Conservation (phyloP, 1,140 invertebrate species). For the Proctacanthus coquilletti region DNA sequence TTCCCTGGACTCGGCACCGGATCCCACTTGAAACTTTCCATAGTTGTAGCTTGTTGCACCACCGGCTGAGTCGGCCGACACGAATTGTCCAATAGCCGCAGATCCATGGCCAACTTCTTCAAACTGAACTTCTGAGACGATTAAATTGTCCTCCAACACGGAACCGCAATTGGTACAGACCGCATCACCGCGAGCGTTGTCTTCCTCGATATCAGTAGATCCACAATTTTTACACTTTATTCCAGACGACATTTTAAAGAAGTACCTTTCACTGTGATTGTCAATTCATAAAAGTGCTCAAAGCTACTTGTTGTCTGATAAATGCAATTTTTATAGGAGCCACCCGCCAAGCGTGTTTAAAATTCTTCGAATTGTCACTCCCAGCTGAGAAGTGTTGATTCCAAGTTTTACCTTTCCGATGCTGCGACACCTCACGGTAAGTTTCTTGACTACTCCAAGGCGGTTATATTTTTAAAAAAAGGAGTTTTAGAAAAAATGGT, state of each 20-base stretch:
- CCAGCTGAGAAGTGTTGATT: too few relatives aligned
- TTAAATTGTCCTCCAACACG: constrained; percentile 89
- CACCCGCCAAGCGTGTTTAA: too few relatives aligned
- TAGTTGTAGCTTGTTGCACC: constrained; percentile 57
- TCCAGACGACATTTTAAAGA: constrained; percentile 23
- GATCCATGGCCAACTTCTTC: constrained; percentile 83
- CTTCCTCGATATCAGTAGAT: constrained; percentile 85
- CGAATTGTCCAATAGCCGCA: constrained; percentile 80
- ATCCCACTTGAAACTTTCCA: constrained; percentile 60
- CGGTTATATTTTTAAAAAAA: too few relatives aligned
- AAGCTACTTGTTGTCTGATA: too few relatives aligned
- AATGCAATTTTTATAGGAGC: too few relatives aligned
- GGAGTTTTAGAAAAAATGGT: too few relatives aligned
- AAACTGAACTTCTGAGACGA: constrained; percentile 93
- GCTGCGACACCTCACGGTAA: too few relatives aligned
- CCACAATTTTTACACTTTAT: constrained; percentile 80
- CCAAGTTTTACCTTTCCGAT: too few relatives aligned
- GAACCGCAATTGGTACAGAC: constrained; percentile 93
- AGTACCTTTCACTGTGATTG: too few relatives aligned
- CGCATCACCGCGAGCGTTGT: constrained; percentile 81
- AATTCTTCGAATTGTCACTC: too few relatives aligned
- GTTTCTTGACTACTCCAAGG: too few relatives aligned
- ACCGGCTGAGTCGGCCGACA: constrained; percentile 73
- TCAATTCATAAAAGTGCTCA: too few relatives aligned
- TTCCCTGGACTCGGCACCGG: constrained; percentile 75